phyloP scores from a whole-genome alignment of 2,888 invertebrate species.

The Margaritifera margaritifera region DNA sequence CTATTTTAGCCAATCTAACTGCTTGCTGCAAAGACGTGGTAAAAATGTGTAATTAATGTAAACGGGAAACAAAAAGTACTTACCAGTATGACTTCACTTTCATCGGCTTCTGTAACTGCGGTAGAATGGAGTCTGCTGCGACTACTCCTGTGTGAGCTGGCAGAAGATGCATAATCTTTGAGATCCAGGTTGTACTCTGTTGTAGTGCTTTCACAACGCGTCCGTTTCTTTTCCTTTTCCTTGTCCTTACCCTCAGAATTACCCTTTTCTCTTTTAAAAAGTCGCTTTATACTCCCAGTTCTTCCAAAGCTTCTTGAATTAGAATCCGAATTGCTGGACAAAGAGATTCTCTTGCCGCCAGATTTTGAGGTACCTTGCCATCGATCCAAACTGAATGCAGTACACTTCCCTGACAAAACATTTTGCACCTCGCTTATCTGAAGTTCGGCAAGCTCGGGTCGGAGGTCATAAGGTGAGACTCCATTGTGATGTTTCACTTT shows the following conservation, averaged over 20 bases:
- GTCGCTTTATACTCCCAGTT: conserved; percentile 31
- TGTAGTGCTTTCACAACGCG: conserved; percentile 22
- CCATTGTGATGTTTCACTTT: conserved; percentile 74
- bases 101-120: conserved; percentile 56
- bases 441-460: conserved; percentile 74
- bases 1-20: too few relatives aligned
- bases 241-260: conserved; percentile 28
- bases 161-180: conserved; percentile 35
- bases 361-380: conserved; percentile 21
- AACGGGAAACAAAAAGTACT: conserved; percentile 22
- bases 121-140: conserved; percentile 50
- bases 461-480: conserved; percentile 75
- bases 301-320: conserved; percentile 36
- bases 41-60: too few relatives aligned
- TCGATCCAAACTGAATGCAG: conserved; percentile 33
- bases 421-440: conserved; percentile 75
- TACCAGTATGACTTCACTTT: conserved; percentile 59
- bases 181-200: conserved; percentile 10
- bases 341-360: conserved; percentile 27
- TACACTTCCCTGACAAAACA: conserved; percentile 46
- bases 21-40: too few relatives aligned
- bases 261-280: conserved; percentile 21
- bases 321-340: conserved; percentile 33
- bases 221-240: conserved; percentile 22
- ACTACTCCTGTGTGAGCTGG: conserved; percentile 45